These are phyloP conservation scores for Trichosurus vulpecula DNA, from an alignment of 2,797 vertebrate species.

Conservation along the genomic window DNA sequence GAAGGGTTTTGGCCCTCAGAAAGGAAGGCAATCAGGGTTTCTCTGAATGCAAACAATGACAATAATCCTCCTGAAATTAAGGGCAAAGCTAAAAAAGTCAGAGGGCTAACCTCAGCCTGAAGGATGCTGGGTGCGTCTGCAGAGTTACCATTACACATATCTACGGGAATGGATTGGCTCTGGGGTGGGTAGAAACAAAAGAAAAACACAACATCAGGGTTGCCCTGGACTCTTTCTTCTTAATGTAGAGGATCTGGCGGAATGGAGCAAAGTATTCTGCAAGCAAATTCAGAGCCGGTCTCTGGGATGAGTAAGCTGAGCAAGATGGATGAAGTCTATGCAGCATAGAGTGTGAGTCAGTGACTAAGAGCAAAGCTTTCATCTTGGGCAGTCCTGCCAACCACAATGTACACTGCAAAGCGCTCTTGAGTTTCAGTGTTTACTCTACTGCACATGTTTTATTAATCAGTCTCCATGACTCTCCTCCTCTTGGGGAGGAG, in stretches of 20 bases:
- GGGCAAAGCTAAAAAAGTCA: constrained; percentile 1
- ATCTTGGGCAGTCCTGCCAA: constrained; percentile 62
- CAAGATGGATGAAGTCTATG: constrained; percentile 57
- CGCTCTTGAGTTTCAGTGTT: constrained; percentile 66
- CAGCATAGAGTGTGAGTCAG: constrained; percentile 75
- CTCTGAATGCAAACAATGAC: background rate
- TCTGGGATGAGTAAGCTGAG: background rate
- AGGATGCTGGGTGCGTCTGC: background rate
- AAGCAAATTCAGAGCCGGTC: constrained; percentile 2
- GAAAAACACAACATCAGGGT: background rate
- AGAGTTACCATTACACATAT: background rate
- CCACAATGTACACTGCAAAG: constrained; percentile 60
- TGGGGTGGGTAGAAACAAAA: background rate
- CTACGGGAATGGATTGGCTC: background rate
- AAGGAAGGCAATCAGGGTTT: background rate
- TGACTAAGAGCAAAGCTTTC: constrained; percentile 38
- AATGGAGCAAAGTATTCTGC: background rate
- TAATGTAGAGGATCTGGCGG: background rate
- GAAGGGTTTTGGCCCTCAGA: constrained; percentile 12
- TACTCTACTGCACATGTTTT: constrained; percentile 75
- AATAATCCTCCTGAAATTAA: constrained; percentile 8
- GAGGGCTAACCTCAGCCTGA: background rate
- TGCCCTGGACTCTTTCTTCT: background rate
- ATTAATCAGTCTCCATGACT: constrained; percentile 73
- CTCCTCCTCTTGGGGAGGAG: constrained; percentile 54